These are phyloP conservation scores for Eolophus roseicapilla DNA, from an alignment of 2,113 vertebrate species.

Conservation along the genomic window DNA sequence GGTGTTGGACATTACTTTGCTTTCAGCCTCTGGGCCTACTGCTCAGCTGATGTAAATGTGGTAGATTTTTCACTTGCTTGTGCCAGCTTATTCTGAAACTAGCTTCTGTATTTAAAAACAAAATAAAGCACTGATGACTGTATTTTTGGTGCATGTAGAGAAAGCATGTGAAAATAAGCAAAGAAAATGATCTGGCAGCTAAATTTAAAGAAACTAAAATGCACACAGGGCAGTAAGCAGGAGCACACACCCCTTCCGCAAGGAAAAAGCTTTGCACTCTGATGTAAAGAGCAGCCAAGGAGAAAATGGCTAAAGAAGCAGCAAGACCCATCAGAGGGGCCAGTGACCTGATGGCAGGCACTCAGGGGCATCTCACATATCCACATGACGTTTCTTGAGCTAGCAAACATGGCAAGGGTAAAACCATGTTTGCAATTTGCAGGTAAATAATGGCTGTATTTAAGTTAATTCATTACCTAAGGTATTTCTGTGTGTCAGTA, in stretches of 20 bases:
- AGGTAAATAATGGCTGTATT: neutral
- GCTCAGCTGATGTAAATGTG: neutral
- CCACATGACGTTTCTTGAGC: neutral
- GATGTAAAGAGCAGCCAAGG: conserved; percentile 17
- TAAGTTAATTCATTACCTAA: neutral
- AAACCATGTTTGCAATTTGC: neutral
- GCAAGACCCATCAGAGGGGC: neutral
- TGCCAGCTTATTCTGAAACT: neutral
- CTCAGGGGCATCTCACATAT: neutral
- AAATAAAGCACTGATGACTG: conserved; percentile 15
- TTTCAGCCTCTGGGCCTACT: neutral
- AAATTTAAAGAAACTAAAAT: conserved; percentile 18
- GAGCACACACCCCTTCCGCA: neutral
- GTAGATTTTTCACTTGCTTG: conserved; percentile 2
- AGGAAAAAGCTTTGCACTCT: neutral
- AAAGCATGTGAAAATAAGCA: conserved; percentile 6
- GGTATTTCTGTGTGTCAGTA: neutral
- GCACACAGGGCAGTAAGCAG: neutral
- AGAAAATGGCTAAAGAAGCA: conserved; percentile 43
- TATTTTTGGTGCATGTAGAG: neutral
- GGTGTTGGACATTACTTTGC: neutral
- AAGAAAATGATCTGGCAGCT: conserved; percentile 1
- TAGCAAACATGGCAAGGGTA: neutral
- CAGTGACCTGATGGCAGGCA: fast-evolving
- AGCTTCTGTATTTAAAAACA: conserved; percentile 12